These are phyloP conservation scores for Albula goreensis DNA, from an alignment of 2,113 vertebrate genomes.

Conservation along the genomic window DNA sequence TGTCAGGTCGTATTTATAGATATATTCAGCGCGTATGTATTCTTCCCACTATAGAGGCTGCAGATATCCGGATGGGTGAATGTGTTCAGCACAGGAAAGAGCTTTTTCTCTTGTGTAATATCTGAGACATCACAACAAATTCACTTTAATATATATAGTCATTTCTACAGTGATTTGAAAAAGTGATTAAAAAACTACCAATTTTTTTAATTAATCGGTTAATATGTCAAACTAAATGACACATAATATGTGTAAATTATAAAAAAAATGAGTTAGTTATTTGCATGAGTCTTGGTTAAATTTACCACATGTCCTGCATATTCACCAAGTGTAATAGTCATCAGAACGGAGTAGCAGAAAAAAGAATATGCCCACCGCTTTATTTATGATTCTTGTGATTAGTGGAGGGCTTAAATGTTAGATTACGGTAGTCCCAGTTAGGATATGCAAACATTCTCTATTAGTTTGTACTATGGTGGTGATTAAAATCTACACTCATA, in stretches of 20 bases:
- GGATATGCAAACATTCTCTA: neutral
- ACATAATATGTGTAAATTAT: slow-evolving; percentile 1
- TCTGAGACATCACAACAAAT: neutral
- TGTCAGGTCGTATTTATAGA: slow-evolving; percentile 16
- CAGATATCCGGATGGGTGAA: slow-evolving; percentile 37
- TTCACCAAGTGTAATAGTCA: neutral
- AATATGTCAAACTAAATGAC: too few species aligned
- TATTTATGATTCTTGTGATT: neutral
- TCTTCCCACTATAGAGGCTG: slow-evolving; percentile 14
- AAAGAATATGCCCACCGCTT: neutral
- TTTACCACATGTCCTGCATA: neutral
- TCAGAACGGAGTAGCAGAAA: neutral
- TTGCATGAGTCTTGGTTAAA: neutral
- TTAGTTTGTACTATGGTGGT: neutral
- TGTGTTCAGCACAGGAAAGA: slow-evolving; percentile 28
- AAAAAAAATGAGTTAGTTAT: neutral
- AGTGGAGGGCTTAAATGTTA: neutral
- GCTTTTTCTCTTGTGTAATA: neutral
- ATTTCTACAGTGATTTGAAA: too few species aligned
- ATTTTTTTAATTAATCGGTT: too few species aligned
- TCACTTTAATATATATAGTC: too few species aligned
- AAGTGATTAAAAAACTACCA: too few species aligned
- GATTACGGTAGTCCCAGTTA: neutral
- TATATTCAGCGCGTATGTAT: neutral
- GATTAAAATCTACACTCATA: slow-evolving; percentile 1